A percentile compares a stretch with the other conserved stretches of the same genome.
phyloP scores from a whole-genome alignment of 2,113 vertebrate species.

The Anser cygnoides region DNA sequence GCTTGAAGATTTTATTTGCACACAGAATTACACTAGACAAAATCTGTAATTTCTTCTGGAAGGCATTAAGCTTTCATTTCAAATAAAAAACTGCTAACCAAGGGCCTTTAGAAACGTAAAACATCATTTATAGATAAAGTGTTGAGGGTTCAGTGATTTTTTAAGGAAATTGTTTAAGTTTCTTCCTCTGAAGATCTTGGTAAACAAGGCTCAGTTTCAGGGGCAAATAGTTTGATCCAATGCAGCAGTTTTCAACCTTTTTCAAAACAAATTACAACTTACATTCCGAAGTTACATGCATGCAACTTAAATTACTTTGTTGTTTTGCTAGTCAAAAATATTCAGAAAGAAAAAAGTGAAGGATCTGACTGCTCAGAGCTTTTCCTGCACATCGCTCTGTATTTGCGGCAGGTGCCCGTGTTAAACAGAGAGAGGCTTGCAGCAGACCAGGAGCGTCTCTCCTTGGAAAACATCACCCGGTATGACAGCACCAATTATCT shows the following conservation, averaged over 20 bases:
- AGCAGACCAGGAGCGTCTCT: neutral
- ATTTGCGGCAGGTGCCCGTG: neutral
- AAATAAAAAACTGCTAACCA: neutral
- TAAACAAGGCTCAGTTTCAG: neutral
- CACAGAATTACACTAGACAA: neutral
- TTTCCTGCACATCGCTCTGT: neutral
- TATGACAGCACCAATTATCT: neutral
- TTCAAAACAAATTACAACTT: neutral
- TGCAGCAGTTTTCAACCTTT: neutral
- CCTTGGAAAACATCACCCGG: neutral
- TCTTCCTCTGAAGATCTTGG: neutral
- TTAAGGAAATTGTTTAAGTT: neutral
- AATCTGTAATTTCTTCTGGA: neutral
- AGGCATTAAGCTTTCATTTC: neutral
- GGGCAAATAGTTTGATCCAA: neutral
- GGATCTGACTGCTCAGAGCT: neutral
- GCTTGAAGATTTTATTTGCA: neutral
- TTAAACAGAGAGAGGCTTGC: neutral
- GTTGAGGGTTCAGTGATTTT: neutral
- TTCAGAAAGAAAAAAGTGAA: neutral
- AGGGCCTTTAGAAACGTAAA: neutral
- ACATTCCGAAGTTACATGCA: rapidly evolving
- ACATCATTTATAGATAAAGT: neutral
- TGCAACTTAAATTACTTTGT: neutral
- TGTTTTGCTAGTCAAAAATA: neutral